Conservation (phyloP, 2,888 invertebrate species). For the Zhuqinia jingwanae region DNA sequence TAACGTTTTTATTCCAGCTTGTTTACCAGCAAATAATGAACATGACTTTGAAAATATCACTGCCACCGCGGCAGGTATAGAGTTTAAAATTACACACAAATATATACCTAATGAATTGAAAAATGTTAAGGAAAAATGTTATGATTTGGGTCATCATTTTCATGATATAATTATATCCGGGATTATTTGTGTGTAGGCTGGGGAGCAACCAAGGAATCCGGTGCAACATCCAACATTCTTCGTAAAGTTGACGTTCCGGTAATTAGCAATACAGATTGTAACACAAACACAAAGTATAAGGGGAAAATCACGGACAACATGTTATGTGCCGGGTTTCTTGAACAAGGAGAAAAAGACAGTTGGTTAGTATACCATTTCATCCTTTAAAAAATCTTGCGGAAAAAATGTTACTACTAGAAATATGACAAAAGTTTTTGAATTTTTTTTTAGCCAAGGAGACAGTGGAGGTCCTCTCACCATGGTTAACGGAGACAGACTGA, state of each 20-base stretch:
- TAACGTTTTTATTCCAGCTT: slow-evolving; percentile 75
- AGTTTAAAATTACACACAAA: background rate
- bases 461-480: slow-evolving; percentile 75
- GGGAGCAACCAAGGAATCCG: slow-evolving; percentile 63
- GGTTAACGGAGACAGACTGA: slow-evolving; percentile 76
- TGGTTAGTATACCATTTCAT: slow-evolving; percentile 26
- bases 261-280: slow-evolving; percentile 88
- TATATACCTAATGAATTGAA: background rate
- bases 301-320: slow-evolving; percentile 78
- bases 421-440: background rate
- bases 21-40: slow-evolving; percentile 77
- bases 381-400: background rate
- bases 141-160: too few species aligned
- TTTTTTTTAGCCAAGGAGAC: slow-evolving; percentile 36
- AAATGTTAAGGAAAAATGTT: too few species aligned
- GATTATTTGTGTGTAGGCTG: slow-evolving; percentile 43
- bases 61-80: slow-evolving; percentile 75
- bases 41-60: slow-evolving; percentile 68
- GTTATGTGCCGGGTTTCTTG: slow-evolving; percentile 69
- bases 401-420: too few species aligned
- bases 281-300: slow-evolving; percentile 74
- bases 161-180: too few species aligned
- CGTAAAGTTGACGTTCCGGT: slow-evolving; percentile 91
- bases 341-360: slow-evolving; percentile 38
- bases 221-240: slow-evolving; percentile 80